Evolutionary conservation across 2,113 vertebrate genomes (phyloP).

Genomic region (Strigops habroptila): DNA sequence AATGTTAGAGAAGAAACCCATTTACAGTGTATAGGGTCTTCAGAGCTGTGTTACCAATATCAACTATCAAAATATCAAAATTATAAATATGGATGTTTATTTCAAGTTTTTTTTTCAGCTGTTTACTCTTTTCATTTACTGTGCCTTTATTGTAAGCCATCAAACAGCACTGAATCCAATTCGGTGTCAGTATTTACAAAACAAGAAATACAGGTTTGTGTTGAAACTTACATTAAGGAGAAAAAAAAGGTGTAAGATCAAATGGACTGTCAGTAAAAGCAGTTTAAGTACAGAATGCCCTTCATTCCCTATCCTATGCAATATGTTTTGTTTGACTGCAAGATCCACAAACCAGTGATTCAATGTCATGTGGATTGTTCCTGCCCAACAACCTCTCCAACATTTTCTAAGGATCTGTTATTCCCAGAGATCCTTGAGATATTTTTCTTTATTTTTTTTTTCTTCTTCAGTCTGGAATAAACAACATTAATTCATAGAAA

Average conservation of each 20-base stretch:
- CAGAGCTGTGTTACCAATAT: background rate
- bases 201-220: background rate
- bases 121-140: background rate
- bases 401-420: background rate
- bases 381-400: background rate
- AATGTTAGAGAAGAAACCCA: background rate
- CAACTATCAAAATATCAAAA: background rate
- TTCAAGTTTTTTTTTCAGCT: accelerated
- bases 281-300: background rate
- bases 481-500: background rate
- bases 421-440: background rate
- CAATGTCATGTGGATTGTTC: background rate
- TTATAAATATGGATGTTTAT: background rate
- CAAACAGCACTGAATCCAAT: background rate
- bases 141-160: background rate
- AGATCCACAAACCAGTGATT: background rate
- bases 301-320: background rate
- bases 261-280: background rate
- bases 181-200: background rate
- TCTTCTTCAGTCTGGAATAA: background rate
- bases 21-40: background rate
- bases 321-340: background rate
- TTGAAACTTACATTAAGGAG: background rate
- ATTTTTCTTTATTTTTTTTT: background rate
- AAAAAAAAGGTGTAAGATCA: background rate